Base-by-base conservation (phyloP, 2,797 vertebrate species). In the Margarornis squamiger region DNA sequence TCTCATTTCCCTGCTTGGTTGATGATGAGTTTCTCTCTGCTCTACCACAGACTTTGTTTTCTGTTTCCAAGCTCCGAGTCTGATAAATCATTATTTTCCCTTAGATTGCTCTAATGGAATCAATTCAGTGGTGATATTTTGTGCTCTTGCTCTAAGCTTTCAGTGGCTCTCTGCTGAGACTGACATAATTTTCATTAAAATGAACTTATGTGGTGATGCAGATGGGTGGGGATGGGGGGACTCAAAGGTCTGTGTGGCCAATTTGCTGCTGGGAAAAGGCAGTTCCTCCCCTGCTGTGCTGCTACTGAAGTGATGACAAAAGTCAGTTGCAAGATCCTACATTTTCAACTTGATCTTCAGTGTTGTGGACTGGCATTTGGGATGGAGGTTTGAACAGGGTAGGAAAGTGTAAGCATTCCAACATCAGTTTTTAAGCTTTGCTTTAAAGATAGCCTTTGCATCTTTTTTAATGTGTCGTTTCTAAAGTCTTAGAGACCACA, bases 21-120 rank as follows among this genome's bases (percentile, higher is more conserved):
- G 79, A 68, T 88, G 86, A 75, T 92, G 66, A 81, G 79, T 94
- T 91, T 92, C 81, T 85, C 62, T 93, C 34, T 88, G 76, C 61
- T 71, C 39, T 91, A 67, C 66, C 72, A 72, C 82, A 70, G 84
- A 71, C 65, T 75, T 92, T 96, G 92, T 93, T 97, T 93, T 93
- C 66, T 91, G 71, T 91, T 95, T 94, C 73, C 52, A 79, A 76
- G 76, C 79, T 83, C 75, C 0, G 1, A 90, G 73, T 62, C 87
- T 95, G 85, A 92, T 81, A 92, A 93, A 94, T 95, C 87, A 70
- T 93, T 94, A 86, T 92, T 95, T 96, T 95, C 52, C 88, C 67
- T 92, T 78, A 49, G 72, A 73, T 85, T 90, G 65, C n/a, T 0
- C 86, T 94, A 95, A 96, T 96, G 91, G 91, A 96, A 92, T 96